phyloP scores from a whole-genome alignment of 64 coral and sea anemone species.

The Cladopsammia gracilis region DNA sequence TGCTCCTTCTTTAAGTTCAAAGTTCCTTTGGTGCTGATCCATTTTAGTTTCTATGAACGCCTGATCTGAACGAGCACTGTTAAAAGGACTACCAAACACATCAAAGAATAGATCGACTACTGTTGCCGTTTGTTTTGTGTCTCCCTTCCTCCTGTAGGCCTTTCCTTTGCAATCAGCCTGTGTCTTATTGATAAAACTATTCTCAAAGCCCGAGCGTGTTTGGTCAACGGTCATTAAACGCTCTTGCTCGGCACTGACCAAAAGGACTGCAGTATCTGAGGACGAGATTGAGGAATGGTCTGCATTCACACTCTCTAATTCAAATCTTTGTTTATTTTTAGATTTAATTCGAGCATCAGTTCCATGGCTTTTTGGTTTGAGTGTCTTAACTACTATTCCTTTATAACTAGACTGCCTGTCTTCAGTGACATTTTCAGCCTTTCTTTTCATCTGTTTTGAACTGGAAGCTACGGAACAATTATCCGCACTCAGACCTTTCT shows the following conservation, averaged over 20 bases:
- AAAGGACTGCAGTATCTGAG: neutral
- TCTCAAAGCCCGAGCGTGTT: neutral
- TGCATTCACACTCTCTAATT: neutral
- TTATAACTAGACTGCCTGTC: too few species aligned
- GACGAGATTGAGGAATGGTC: neutral
- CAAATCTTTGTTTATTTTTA: too few species aligned
- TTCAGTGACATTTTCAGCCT: neutral
- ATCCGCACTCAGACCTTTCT: neutral
- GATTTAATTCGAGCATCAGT: too few species aligned
- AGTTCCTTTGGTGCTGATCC: too few species aligned
- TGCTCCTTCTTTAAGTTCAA: too few species aligned
- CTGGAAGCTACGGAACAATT: neutral
- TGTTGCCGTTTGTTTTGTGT: too few species aligned
- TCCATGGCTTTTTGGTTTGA: too few species aligned
- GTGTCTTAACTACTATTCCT: too few species aligned
- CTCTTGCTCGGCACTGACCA: neutral
- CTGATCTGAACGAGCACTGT: too few species aligned
- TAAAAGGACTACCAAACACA: too few species aligned
- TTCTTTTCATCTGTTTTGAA: neutral
- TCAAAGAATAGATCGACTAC: too few species aligned
- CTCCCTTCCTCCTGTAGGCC: neutral
- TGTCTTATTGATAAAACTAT: neutral
- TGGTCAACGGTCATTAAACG: neutral
- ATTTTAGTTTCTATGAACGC: too few species aligned
- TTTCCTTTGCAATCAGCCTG: neutral